Conservation (phyloP, 2,113 vertebrate species). For the Pelodiscus sinensis region DNA sequence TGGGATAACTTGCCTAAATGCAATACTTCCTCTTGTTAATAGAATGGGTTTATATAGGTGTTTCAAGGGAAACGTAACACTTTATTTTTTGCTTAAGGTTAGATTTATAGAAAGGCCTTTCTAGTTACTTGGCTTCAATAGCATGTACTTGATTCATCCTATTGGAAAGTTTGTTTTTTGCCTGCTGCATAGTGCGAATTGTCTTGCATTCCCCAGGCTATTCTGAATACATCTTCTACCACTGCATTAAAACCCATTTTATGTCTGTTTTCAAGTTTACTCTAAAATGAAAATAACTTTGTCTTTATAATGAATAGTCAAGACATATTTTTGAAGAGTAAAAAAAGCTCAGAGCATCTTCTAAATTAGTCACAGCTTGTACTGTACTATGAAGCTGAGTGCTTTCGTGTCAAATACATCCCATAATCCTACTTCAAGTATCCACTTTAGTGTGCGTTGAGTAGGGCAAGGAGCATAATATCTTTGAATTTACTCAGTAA, state of each 20-base stretch:
- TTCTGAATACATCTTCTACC: not conserved
- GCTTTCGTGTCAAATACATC: not conserved
- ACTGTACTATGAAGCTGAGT: not conserved
- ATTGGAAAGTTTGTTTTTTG: not conserved
- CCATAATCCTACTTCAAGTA: not conserved
- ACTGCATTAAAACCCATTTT: not conserved
- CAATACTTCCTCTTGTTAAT: not conserved
- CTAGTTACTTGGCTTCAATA: not conserved
- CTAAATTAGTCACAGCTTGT: not conserved
- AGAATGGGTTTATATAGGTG: not conserved
- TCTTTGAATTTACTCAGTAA: not conserved
- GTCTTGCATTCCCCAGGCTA: not conserved
- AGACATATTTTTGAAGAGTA: not conserved
- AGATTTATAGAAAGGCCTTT: not conserved
- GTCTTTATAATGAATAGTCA: not conserved
- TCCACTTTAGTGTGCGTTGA: not conserved
- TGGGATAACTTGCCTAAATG: not conserved
- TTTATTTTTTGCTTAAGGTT: not conserved
- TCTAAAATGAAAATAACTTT: not conserved
- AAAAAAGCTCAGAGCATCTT: not conserved
- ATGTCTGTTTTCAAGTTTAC: not conserved
- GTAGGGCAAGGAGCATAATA: not conserved
- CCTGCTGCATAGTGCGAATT: rapidly evolving
- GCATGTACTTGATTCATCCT: not conserved
- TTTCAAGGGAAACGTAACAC: not conserved